These are phyloP conservation scores for Rhimphoctona megacephalus DNA, from an alignment of 2,888 invertebrate species.

Conservation along the genomic window DNA sequence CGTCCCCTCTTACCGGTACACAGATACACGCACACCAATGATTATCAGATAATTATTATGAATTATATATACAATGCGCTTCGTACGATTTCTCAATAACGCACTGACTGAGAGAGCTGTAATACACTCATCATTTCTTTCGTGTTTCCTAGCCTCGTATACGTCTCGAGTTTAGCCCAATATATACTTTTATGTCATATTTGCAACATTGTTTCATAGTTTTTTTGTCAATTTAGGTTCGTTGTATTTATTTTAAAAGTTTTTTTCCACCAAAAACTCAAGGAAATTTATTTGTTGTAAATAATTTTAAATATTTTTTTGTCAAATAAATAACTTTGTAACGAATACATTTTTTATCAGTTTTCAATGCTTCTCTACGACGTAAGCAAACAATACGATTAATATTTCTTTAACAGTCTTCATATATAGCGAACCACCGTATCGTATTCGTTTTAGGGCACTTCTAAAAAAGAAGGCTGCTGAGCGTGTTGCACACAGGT, in stretches of 20 bases:
- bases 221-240: neutral
- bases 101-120: slow-evolving; percentile 1
- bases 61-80: slow-evolving; percentile 50
- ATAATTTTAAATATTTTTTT: too few relatives aligned
- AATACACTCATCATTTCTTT: slow-evolving; percentile 6
- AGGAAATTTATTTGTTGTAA: too few relatives aligned
- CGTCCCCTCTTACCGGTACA: neutral
- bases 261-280: too few relatives aligned
- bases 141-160: slow-evolving; percentile 33
- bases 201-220: slow-evolving; percentile 14
- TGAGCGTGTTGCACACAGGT: slow-evolving; percentile 23
- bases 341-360: neutral
- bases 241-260: neutral
- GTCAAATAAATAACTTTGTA: too few relatives aligned
- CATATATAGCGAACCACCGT: neutral
- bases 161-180: neutral
- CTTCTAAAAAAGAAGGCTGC: neutral
- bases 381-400: neutral
- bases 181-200: neutral
- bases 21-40: slow-evolving; percentile 32
- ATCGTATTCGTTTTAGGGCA: neutral
- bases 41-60: slow-evolving; percentile 65
- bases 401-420: neutral
- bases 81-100: slow-evolving; percentile 57
- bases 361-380: neutral